Conservation (phyloP, 2,113 vertebrate species). For the Chloebia gouldiae region DNA sequence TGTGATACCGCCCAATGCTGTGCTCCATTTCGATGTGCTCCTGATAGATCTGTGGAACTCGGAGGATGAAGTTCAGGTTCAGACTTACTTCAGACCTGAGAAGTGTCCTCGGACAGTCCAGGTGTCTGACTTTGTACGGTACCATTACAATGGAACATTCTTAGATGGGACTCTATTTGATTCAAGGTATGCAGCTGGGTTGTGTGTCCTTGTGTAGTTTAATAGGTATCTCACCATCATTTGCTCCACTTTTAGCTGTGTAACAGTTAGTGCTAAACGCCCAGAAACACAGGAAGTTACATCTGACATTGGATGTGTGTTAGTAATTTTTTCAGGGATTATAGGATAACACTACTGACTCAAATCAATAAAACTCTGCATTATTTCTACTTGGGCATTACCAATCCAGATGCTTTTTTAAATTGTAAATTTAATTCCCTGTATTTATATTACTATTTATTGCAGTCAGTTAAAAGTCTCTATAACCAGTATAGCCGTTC, state of each 20-base stretch:
- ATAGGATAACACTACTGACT: background rate
- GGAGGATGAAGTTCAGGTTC: constrained; percentile 85
- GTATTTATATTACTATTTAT: background rate
- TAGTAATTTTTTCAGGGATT: background rate
- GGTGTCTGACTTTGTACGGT: constrained; percentile 94
- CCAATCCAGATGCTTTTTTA: background rate
- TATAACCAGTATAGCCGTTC: background rate
- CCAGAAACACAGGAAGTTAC: background rate
- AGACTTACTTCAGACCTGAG: constrained; percentile 85
- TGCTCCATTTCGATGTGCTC: constrained; percentile 94
- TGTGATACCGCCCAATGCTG: constrained; percentile 87
- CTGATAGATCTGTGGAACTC: constrained; percentile 93
- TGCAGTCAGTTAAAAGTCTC: background rate
- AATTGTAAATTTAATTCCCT: background rate
- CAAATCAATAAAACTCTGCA: background rate
- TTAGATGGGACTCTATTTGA: constrained; percentile 97
- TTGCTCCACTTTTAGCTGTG: background rate
- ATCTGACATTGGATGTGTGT: background rate
- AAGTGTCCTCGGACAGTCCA: constrained; percentile 85
- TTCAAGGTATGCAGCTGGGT: constrained; percentile 81
- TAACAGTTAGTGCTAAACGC: background rate
- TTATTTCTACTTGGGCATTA: background rate
- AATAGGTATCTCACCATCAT: background rate
- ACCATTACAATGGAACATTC: constrained; percentile 96
- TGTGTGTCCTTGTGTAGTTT: background rate